Conservation (phyloP, 2,888 invertebrate genomes). For the Parnassius apollo region DNA sequence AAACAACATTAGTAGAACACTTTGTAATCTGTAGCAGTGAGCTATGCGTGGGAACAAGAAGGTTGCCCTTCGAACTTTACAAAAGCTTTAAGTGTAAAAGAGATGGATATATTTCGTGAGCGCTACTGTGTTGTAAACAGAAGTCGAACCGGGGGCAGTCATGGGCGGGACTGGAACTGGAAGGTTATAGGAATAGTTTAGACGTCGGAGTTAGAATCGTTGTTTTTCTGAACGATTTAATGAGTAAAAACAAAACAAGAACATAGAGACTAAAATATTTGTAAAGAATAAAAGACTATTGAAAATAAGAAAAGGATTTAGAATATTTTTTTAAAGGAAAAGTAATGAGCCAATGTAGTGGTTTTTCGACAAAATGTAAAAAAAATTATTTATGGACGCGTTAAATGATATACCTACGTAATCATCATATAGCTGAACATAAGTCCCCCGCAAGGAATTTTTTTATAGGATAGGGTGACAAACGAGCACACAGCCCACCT, state of each 20-base stretch:
- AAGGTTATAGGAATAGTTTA: conserved; percentile 36
- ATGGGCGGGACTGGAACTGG: conserved; percentile 54
- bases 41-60: conserved; percentile 58
- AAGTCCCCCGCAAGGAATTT: too few relatives aligned
- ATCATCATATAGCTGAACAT: too few relatives aligned
- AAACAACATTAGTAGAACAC: conserved; percentile 68
- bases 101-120: conserved; percentile 50
- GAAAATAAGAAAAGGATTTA: too few relatives aligned
- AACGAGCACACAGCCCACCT: too few relatives aligned
- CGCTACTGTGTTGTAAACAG: conserved; percentile 51
- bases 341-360: too few relatives aligned
- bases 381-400: too few relatives aligned
- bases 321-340: too few relatives aligned
- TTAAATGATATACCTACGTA: too few relatives aligned
- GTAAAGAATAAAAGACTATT: too few relatives aligned
- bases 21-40: conserved; percentile 66
- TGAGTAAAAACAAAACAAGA: not conserved
- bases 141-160: conserved; percentile 67
- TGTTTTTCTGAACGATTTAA: conserved; percentile 12
- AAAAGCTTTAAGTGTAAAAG: conserved; percentile 43
- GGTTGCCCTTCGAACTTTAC: conserved; percentile 25
- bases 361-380: too few relatives aligned
- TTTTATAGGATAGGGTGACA: too few relatives aligned
- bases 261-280: not conserved
- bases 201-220: conserved; percentile 20